Base-by-base conservation (phyloP, 2,888 invertebrate genomes). In the Chydorus sphaericus region DNA sequence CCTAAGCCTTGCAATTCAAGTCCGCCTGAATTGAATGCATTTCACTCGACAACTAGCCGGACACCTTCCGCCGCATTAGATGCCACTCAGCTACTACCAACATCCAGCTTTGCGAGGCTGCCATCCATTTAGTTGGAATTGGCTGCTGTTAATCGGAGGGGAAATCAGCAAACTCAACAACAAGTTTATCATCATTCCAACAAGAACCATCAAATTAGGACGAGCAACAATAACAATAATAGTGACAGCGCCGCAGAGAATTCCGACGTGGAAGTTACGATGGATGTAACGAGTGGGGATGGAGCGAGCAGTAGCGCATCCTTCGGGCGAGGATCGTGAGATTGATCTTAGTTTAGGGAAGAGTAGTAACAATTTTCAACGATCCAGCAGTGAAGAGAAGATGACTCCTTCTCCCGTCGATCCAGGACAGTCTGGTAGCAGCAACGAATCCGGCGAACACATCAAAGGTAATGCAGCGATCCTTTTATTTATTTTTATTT, bases 271-370 rank as follows among this genome's bases (percentile, higher is more conserved):
- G 57, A 54, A 37, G 54, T 54, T 7, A 29, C 56, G 44, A 51
- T 54, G 4, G 54, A 57, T 23, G 31, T 31, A 16, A n/a, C 16
- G 14, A 54, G 36, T 20, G 56, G n/a, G n/a, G n/a, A n/a, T n/a
- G n/a, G n/a, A n/a, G n/a, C n/a, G n/a, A n/a, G n/a, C n/a, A n/a
- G n/a, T n/a, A n/a, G n/a, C n/a, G n/a, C n/a, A n/a, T n/a, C n/a
- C n/a, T n/a, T n/a, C n/a, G n/a, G n/a, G 31, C 50, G 30, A 30
- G 1, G 57, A 57, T 31, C 57, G 53, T 10, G 57, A 57, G 29
- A 53, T 57, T 36, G 57, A 57, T 54, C 30, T 57, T n/a, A 52
- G 57, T 18, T 31, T 57, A 48, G 54, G 49, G 23, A 29, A 33
- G 10, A 37, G 36, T 20, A 26, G 23, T 1, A 36, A 23, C n/a